phyloP scores from a whole-genome alignment of 2,888 invertebrate species.

The Temnothorax ravouxi region DNA sequence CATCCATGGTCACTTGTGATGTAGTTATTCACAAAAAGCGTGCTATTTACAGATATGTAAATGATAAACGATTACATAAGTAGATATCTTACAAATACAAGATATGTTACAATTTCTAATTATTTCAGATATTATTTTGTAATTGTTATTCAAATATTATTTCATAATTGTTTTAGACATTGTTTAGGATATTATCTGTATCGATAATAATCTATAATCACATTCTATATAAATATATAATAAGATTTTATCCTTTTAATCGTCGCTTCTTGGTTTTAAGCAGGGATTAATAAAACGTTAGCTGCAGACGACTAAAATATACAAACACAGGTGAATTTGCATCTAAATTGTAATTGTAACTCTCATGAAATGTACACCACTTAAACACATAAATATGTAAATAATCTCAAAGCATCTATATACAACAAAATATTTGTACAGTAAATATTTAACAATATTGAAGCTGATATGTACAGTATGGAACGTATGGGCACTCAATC shows the following conservation, averaged over 20 bases:
- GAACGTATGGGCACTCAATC: not conserved
- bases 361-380: not conserved
- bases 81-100: conserved; percentile 1
- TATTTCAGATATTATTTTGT: too few species aligned
- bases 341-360: not conserved
- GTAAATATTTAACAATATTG: conserved; percentile 7
- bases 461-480: not conserved
- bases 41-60: not conserved
- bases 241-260: not conserved
- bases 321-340: not conserved
- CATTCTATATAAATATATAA: not conserved
- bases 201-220: not conserved
- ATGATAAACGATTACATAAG: not conserved
- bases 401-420: not conserved
- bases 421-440: not conserved
- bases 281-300: not conserved
- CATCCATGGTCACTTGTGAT: not conserved
- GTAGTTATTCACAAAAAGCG: conserved; percentile 25
- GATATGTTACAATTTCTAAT: too few species aligned
- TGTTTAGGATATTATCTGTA: not conserved
- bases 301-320: not conserved
- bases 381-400: not conserved
- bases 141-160: too few species aligned
- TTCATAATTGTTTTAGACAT: not conserved
- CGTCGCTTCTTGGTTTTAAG: not conserved